Evolutionary conservation across 2,113 vertebrate species (phyloP), one percentile per base, ranked within the genome.

Genomic region (Reinhardtius hippoglossoides): DNA sequence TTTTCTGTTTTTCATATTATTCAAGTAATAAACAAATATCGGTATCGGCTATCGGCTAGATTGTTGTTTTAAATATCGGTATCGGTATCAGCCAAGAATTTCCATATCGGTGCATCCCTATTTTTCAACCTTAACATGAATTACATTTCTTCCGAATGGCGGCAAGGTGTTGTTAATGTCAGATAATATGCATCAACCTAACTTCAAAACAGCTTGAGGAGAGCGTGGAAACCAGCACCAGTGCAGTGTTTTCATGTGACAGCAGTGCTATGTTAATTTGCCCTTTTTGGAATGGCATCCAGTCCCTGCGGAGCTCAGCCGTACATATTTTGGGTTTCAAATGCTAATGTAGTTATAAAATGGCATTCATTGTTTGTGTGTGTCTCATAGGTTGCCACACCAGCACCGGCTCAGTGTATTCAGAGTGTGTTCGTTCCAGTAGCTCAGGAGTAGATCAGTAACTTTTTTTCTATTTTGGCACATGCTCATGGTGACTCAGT

Each of bases 251-350:
- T 71, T 31, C 40, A 56, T 58, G 64, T 76, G 68, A 67, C 69
- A 76, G 74, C 58, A 65, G 37, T 62, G 61, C 75, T 79, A 85
- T 87, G 84, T 59, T 82, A 85, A 87, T 89, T 79, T 84, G 81
- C 54, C 76, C 78, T 77, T 82, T 78, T 78, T 73, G 64, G 60
- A 89, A 80, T 80, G 84, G 73, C 77, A 88, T 67, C 4, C 74
- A 10, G 74, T 75, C 78, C 76, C 82, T 20, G 62, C 67, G 64
- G 74, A 81, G 80, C 64, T 50, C 66, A 71, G 75, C 59, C 59
- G 72, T 65, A 48, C 61, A 74, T 73, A 81, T 76, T 81, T 67
- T 64, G 70, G 70, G 68, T 24, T 18, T 44, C 57, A 85, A 81
- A 78, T 82, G 71, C 79, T 71, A 74, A 76, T 84, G 16, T 3